A percentile compares a stretch with the other conserved stretches of the same genome.
Conservation (phyloP, 2,113 vertebrate genomes). For the Antennarius striatus region DNA sequence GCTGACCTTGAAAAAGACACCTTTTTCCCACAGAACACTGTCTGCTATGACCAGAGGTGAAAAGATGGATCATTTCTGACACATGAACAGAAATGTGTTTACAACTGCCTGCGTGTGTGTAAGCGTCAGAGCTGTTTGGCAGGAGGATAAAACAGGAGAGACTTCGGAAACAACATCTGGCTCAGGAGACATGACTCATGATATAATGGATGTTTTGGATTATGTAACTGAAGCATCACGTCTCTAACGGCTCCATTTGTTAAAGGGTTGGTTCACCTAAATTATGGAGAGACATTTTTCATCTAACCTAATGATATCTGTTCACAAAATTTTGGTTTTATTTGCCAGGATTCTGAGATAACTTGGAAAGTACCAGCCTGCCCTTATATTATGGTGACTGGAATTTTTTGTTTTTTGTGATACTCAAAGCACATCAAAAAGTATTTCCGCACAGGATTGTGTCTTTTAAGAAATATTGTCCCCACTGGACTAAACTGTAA, state of each 20-base stretch:
- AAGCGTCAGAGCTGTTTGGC: conserved; percentile 31
- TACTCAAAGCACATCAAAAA: not conserved
- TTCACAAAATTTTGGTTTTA: conserved; percentile 2
- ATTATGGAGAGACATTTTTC: conserved; percentile 21
- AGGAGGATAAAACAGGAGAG: conserved; percentile 12
- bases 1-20: conserved; percentile 28
- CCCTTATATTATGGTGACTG: not conserved
- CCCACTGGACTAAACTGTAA: not conserved
- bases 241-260: conserved; percentile 8
- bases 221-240: conserved; percentile 24
- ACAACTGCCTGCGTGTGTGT: not conserved
- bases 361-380: not conserved
- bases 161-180: conserved; percentile 48
- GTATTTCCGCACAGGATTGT: not conserved
- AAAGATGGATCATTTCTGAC: conserved; percentile 43
- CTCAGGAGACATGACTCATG: conserved; percentile 55
- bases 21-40: conserved; percentile 3
- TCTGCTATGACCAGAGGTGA: conserved; percentile 25
- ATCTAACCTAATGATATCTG: not conserved
- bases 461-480: not conserved
- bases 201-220: conserved; percentile 51
- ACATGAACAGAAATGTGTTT: conserved; percentile 39
- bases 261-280: conserved; percentile 24
- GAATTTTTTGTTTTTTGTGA: not conserved
- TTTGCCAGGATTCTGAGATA: conserved; percentile 1